Evolutionary conservation across 2,797 vertebrate species (phyloP), one percentile per base, ranked within the genome.

Genomic region (Protonibea diacanthus): DNA sequence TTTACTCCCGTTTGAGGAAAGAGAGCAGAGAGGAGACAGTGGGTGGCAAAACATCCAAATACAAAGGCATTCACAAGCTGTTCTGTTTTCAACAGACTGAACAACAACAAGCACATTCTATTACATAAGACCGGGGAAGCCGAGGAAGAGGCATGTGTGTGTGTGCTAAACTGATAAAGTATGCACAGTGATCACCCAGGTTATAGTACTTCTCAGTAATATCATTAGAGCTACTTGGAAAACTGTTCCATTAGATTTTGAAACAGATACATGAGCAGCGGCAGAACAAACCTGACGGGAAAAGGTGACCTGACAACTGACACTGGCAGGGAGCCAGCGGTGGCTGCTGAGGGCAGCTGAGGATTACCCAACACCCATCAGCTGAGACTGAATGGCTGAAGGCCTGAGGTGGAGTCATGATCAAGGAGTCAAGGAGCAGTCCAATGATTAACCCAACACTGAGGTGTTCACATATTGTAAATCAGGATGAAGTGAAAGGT

Each of bases 71-170:
- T 86, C 81, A 87, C 80, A 63, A 79, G 80, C 82, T 77, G 83
- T 69, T 83, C 87, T 76, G 68, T 66, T 88, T 90, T 84, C 92
- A 86, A 83, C 74, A 82, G 79, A 78, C 79, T 90, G 87, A 90
- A 76, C 89, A 92, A 91, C 83, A 91, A 92, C 89, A 91, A 93
- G 64, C 75, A 74, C 67, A 88, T 86, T 87, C 42, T 78, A 81
- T 94, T 91, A 91, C 83, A 78, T 90, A 92, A 91, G 67, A 65
- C 14, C 3, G 71, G 18, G 67, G 44, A 70, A 49, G 60, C 67
- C 57, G 72, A 73, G 61, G 66, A 57, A 74, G 78, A 74, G 57
- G 67, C 66, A 42, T 76, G 63, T 47, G 63, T 47, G 38, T 63
- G 70, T 70, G 76, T 62, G 49, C 20, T 65, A 51, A 74, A 77